Evolutionary conservation across 2,888 invertebrate genomes (phyloP), one percentile per base, ranked within the genome.

Genomic region (Drosophila anomalipes): DNA sequence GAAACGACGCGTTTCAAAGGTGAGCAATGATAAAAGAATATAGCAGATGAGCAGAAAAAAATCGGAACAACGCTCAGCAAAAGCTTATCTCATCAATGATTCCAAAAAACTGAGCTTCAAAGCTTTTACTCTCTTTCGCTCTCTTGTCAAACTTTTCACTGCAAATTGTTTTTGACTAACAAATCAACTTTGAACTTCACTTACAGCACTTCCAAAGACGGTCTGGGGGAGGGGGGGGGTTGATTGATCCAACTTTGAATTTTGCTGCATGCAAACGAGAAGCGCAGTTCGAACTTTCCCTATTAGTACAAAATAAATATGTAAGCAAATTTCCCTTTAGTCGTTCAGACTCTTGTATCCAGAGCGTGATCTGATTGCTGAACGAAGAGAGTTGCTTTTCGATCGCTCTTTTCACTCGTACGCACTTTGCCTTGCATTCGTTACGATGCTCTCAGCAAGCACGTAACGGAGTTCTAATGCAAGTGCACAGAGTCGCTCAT

Each of bases 1-100:
- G 30, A 88, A 89, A 67, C 85, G 91, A 35, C 86, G 83, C 39
- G 65, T 81, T 49, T 70, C 90, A 69, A 93, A 93, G 93, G 93
- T 93, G 90, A 93, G 91, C 69, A 51, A 70, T 61, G 64, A 58
- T n/a, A 28, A 30, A 19, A 37, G 19, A 37, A 16, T 19, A 47
- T 30, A 30, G 26, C 33, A 41, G 32, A 35, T 33, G 19, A 37
- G 26, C 35, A 54, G 16, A 47, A 26, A 26, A 30, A 3, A 41
- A 44, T n/a, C 16, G 35, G 51, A 30, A 32, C 14, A 28, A n/a
- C 41, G 35, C 54, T 47, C 44, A 14, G 5, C 16, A n/a, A 39
- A 22, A 32, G 28, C n/a, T 26, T n/a, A 47, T 22, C 22, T 59
- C 32, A 19, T 39, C 35, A 37, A 26, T 28, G 58, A 52, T 51